phyloP scores from a whole-genome alignment of 2,797 vertebrate genomes.

The Sebastes jordani region DNA sequence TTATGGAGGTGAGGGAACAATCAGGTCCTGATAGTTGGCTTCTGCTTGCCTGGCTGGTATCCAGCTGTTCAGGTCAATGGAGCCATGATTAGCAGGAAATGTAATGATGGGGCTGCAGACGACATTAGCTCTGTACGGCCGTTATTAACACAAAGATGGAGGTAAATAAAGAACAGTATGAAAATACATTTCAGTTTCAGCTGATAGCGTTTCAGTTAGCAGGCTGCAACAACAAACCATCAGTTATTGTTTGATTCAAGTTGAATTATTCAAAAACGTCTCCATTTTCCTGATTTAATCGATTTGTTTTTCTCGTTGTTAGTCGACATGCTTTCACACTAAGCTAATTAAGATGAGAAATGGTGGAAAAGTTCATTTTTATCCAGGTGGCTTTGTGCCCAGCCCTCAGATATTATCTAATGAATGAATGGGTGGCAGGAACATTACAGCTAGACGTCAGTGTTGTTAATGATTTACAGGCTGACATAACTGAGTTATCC shows the following conservation, averaged over 20 bases:
- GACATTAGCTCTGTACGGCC: neutral
- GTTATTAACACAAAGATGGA: neutral
- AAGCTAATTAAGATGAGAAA: conserved; percentile 11
- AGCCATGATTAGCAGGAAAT: conserved; percentile 30
- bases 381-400: neutral
- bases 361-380: neutral
- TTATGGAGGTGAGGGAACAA: conserved; percentile 27
- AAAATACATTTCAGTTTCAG: neutral
- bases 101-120: conserved; percentile 5
- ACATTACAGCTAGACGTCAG: neutral
- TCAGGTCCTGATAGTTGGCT: conserved; percentile 29
- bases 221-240: neutral
- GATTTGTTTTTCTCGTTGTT: neutral
- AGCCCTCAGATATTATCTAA: neutral
- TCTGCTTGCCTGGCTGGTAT: conserved; percentile 10
- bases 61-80: conserved; percentile 33
- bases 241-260: neutral
- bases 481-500: neutral
- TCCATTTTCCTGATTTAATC: neutral
- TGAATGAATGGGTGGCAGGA: neutral
- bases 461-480: neutral
- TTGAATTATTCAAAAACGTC: neutral
- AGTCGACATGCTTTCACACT: neutral
- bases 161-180: neutral
- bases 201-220: neutral